Conservation (phyloP, 2,888 invertebrate genomes). For the Chromoteleia sp. region DNA sequence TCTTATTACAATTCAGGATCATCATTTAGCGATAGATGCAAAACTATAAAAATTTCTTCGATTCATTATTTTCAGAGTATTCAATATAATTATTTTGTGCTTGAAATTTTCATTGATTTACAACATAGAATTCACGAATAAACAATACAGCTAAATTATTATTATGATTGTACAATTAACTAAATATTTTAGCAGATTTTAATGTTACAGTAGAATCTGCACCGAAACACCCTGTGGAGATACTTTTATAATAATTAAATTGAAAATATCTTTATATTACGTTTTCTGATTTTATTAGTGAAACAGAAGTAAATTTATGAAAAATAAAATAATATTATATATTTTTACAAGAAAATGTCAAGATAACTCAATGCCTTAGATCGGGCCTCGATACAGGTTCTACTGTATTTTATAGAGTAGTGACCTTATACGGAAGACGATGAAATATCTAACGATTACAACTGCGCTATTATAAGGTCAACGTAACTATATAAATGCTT, state of each 20-base stretch:
- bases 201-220: too few relatives aligned
- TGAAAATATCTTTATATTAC: too few relatives aligned
- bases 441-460: conserved; percentile 32
- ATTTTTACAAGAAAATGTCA: too few relatives aligned
- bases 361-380: too few relatives aligned
- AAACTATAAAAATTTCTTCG: conserved; percentile 2
- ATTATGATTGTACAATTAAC: conserved; percentile 1
- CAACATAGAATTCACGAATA: conserved; percentile 12
- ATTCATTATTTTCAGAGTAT: conserved; percentile 12
- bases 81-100: conserved; percentile 33
- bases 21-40: conserved; percentile 42
- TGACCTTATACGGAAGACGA: conserved; percentile 32
- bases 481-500: conserved; percentile 31
- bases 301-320: too few relatives aligned
- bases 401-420: conserved; percentile 6
- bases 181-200: neutral
- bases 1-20: conserved; percentile 43
- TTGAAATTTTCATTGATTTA: conserved; percentile 16
- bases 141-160: conserved; percentile 2
- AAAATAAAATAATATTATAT: too few relatives aligned
- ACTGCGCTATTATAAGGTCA: conserved; percentile 34
- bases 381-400: too few relatives aligned
- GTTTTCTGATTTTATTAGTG: too few relatives aligned
- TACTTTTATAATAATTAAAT: too few relatives aligned
- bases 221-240: too few relatives aligned